A percentile compares a stretch with the other conserved stretches of the same genome.
These are phyloP conservation scores for Catharus fuscescens DNA, from an alignment of 2,113 vertebrate genomes.

Conservation along the genomic window DNA sequence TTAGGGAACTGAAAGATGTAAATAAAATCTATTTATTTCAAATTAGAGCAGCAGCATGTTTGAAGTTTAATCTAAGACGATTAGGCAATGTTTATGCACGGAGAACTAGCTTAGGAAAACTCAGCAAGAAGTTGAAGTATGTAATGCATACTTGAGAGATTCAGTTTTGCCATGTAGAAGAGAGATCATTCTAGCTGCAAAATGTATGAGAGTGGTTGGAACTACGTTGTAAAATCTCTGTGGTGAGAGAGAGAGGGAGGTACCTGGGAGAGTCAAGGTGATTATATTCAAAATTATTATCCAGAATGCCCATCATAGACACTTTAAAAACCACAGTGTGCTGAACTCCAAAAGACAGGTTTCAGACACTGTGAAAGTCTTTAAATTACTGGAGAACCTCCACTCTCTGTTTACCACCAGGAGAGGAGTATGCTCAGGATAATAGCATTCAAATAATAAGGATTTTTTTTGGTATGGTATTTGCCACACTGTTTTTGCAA, in stretches of 20 bases:
- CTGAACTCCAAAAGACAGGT: not conserved
- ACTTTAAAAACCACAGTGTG: fast-evolving
- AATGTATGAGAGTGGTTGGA: not conserved
- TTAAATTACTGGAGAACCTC: not conserved
- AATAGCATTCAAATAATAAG: not conserved
- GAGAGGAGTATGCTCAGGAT: not conserved
- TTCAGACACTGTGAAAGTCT: not conserved
- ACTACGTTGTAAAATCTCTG: not conserved
- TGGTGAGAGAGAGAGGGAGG: not conserved
- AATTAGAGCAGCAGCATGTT: not conserved
- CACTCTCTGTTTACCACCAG: not conserved
- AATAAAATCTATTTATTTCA: conserved; percentile 11
- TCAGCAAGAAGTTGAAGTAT: not conserved
- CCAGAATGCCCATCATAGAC: not conserved
- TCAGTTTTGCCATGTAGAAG: not conserved
- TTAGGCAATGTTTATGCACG: not conserved
- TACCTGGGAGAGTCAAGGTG: not conserved
- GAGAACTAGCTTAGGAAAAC: not conserved
- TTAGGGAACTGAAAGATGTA: not conserved
- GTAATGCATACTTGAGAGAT: not conserved
- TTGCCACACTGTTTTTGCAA: not conserved
- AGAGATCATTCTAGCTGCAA: not conserved
- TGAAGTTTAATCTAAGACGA: not conserved
- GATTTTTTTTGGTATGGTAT: not conserved
- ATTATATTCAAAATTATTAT: not conserved